Base-by-base conservation (phyloP, 2,888 invertebrate species). In the Junonia oenone region DNA sequence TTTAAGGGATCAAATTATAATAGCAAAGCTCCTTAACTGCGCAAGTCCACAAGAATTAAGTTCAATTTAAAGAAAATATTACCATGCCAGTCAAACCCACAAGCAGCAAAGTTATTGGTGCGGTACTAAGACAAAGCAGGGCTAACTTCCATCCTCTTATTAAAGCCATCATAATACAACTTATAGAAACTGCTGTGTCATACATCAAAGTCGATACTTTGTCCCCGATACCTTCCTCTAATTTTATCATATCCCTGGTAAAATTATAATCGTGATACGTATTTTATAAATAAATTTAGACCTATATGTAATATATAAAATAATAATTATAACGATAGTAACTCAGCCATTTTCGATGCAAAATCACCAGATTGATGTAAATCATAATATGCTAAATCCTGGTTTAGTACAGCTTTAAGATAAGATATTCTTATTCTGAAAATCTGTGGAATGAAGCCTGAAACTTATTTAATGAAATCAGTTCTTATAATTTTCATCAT, bases 181-280 rank as follows among this genome's bases (percentile, higher is more conserved):
- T 91, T 0, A 94, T n/a, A 62, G 94, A 94, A 0, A 93, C 91
- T 0, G 93, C 84, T 59, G 93, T 76, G 71, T 93, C 94, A 71
- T 93, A 93, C 3, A 93, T 73, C 62, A 95, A 93, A 65, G 93
- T 92, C 0, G 94, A 92, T 33, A 95, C 90, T 75, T 96, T 96
- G 71, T 96, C 96, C 0, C 95, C 96, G 22, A 96, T 91, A 1
- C 96, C 96, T 65, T 95, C 95, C 77, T 95, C 95, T 63, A 96
- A 85, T 78, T 94, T 95, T 11, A 91, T 88, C 2, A 95, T 81
- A 78, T 94, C 94, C 67, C 95, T 95, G 69, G 15, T 68, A 70
- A 52, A n/a, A 38, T 22, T 17, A 59, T 40, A 45, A n/a, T 17
- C 8, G 15, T 40, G 11, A 9, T 14, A 19, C 9, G 38, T 3